These are phyloP conservation scores for Psittacula echo DNA, from an alignment of 2,797 vertebrate genomes.

Conservation along the genomic window DNA sequence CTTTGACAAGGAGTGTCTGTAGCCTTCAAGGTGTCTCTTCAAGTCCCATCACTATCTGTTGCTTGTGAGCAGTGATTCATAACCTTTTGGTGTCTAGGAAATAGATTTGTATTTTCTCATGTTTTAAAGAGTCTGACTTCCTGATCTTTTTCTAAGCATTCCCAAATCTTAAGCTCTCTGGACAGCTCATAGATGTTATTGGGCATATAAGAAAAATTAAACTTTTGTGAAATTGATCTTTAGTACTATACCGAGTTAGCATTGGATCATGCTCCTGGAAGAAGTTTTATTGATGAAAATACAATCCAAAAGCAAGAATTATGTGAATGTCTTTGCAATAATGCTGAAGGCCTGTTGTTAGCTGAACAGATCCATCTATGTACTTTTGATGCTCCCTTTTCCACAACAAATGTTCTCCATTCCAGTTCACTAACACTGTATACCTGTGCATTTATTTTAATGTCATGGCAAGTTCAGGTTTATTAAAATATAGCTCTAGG, in stretches of 20 bases:
- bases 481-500: not conserved
- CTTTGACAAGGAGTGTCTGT: not conserved
- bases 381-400: not conserved
- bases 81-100: not conserved
- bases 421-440: fast-evolving
- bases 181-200: not conserved
- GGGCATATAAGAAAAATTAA: not conserved
- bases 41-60: not conserved
- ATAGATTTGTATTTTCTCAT: not conserved
- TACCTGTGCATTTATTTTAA: not conserved
- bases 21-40: not conserved
- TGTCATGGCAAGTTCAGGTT: not conserved
- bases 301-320: not conserved
- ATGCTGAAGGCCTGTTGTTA: not conserved
- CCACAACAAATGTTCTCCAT: not conserved
- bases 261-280: fast-evolving
- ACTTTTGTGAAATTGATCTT: not conserved
- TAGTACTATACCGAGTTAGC: not conserved
- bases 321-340: not conserved
- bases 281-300: not conserved
- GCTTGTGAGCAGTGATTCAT: not conserved
- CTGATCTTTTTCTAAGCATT: not conserved
- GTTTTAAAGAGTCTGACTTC: not conserved
- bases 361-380: not conserved
- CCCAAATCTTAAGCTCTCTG: not conserved